Conservation (phyloP, 2,113 vertebrate species). For the Nyctereutes procyonoides region DNA sequence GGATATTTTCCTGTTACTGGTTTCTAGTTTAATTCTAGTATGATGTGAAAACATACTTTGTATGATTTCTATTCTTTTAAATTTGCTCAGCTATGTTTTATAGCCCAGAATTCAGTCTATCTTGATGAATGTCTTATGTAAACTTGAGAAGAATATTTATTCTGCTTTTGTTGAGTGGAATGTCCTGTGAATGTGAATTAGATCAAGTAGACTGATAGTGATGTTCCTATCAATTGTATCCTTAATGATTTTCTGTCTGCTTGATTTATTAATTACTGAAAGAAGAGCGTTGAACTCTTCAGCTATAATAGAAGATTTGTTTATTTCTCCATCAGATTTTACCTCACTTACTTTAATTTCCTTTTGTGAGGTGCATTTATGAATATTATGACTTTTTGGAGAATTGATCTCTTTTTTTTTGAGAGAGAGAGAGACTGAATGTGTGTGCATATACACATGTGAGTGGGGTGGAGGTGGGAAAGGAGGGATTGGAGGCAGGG, state of each 20-base stretch:
- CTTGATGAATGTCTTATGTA: background rate
- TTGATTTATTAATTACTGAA: background rate
- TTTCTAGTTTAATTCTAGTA: background rate
- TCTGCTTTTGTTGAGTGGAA: background rate
- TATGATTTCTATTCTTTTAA: background rate
- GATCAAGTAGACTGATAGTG: background rate
- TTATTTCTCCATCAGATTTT: background rate
- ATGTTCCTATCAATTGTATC: background rate
- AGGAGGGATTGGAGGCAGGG: background rate
- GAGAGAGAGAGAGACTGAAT: background rate
- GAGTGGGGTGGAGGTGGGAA: background rate
- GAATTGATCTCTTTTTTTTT: background rate
- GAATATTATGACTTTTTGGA: background rate
- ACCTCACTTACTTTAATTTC: background rate
- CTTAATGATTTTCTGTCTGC: background rate
- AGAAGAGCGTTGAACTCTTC: background rate
- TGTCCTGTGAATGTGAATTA: background rate
- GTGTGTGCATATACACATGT: background rate
- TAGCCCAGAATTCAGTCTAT: background rate
- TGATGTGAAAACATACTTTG: background rate
- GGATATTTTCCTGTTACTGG: background rate
- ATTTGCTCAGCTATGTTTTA: background rate
- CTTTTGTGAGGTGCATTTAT: background rate
- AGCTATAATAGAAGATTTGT: background rate
- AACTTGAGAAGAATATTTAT: background rate